phyloP scores from a whole-genome alignment of 2,113 vertebrate species.

The Gavialis gangeticus region DNA sequence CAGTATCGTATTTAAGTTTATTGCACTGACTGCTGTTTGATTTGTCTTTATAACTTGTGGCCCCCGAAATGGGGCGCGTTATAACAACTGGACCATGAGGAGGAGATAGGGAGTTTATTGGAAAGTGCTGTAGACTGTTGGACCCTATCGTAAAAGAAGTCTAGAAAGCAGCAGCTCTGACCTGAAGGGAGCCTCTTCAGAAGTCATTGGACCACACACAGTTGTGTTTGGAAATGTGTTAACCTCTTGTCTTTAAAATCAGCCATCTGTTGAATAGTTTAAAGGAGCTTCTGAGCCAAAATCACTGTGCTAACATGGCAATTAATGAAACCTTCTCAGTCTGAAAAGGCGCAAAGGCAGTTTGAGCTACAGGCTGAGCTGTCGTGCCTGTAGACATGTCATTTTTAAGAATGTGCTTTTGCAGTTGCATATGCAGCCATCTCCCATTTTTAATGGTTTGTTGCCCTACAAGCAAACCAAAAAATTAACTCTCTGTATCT shows the following conservation, averaged over 20 bases:
- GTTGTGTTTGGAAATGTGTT: conserved; percentile 9
- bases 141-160: background rate
- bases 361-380: background rate
- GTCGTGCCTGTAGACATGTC: background rate
- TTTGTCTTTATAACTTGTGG: background rate
- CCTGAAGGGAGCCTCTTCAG: background rate
- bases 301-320: background rate
- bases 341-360: background rate
- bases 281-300: background rate
- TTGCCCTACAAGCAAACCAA: background rate
- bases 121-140: background rate
- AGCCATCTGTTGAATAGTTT: conserved; percentile 13
- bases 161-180: background rate
- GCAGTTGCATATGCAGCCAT: background rate
- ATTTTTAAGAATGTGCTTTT: conserved; percentile 27
- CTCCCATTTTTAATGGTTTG: background rate
- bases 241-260: background rate
- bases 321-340: background rate
- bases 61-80: conserved; percentile 3
- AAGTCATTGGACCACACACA: conserved; percentile 47
- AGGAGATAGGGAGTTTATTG: background rate
- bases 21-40: rapidly evolving
- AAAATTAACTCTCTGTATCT: background rate
- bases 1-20: background rate
- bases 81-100: background rate